These are phyloP conservation scores for Donacobius atricapilla DNA, from an alignment of 2,113 vertebrate genomes.

Conservation along the genomic window DNA sequence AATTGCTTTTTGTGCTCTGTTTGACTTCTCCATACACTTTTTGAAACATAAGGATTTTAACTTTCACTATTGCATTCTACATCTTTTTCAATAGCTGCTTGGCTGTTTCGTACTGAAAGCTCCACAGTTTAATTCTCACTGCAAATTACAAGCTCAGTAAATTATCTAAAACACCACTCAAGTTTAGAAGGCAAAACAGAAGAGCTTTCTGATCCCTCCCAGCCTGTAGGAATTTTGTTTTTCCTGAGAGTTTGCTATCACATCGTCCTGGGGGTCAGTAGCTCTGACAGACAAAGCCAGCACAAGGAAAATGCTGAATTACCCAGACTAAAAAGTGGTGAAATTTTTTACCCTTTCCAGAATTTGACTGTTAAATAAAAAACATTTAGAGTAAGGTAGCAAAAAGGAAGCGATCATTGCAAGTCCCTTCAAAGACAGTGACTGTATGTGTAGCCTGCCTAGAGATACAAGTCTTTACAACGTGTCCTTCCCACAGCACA, in stretches of 20 bases:
- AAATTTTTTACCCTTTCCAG: neutral
- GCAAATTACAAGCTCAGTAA: neutral
- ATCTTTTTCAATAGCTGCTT: neutral
- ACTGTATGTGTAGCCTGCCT: neutral
- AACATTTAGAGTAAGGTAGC: neutral
- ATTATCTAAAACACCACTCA: neutral
- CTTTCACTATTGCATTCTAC: neutral
- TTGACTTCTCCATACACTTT: neutral
- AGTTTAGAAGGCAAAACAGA: neutral
- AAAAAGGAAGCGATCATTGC: neutral
- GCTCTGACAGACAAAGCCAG: neutral
- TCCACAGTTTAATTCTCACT: neutral
- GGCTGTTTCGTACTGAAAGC: neutral
- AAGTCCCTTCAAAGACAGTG: neutral
- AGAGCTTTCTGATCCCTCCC: neutral
- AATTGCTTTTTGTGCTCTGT: neutral
- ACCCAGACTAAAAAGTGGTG: neutral
- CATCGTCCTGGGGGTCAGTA: fast-evolving
- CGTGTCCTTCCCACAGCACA: neutral
- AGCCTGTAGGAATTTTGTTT: neutral
- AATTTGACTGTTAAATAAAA: neutral
- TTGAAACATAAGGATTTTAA: neutral
- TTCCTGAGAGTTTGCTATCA: neutral
- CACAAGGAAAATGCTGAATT: neutral
- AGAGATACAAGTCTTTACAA: neutral